Conservation (phyloP, 2,797 vertebrate species). For the Botia kubotai region DNA sequence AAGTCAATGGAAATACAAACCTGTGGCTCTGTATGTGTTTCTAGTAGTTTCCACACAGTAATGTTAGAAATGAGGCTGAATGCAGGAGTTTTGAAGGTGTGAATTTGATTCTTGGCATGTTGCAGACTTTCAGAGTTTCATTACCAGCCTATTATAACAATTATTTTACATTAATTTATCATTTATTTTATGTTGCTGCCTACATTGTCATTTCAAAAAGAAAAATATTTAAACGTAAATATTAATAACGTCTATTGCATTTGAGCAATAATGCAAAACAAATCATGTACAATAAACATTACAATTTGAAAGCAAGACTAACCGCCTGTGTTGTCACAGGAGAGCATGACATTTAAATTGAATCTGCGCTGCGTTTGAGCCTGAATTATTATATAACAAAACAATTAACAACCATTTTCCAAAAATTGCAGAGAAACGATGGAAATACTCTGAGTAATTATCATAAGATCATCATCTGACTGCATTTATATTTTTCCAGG, state of each 20-base stretch:
- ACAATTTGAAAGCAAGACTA: too few relatives aligned
- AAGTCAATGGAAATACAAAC: not conserved
- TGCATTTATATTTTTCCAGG: not conserved
- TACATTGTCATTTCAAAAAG: too few relatives aligned
- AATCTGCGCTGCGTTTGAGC: not conserved
- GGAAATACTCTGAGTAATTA: not conserved
- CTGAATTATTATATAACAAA: slow-evolving; percentile 11
- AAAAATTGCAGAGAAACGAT: not conserved
- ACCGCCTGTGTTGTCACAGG: too few relatives aligned
- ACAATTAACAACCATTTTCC: not conserved
- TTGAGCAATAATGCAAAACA: too few relatives aligned
- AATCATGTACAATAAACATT: too few relatives aligned
- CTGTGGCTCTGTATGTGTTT: too few relatives aligned
- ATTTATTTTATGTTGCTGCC: too few relatives aligned
- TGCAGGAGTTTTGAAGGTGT: not conserved
- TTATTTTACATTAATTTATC: not conserved
- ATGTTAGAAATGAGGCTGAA: not conserved
- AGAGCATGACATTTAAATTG: not conserved
- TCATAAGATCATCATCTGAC: not conserved
- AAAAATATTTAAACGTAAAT: too few relatives aligned
- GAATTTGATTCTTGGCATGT: not conserved
- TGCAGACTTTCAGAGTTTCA: not conserved
- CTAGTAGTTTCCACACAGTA: not conserved
- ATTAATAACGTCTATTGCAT: too few relatives aligned
- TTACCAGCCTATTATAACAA: not conserved